Evolutionary conservation across 2,797 vertebrate genomes (phyloP).

Genomic region (Scleropages formosus): DNA sequence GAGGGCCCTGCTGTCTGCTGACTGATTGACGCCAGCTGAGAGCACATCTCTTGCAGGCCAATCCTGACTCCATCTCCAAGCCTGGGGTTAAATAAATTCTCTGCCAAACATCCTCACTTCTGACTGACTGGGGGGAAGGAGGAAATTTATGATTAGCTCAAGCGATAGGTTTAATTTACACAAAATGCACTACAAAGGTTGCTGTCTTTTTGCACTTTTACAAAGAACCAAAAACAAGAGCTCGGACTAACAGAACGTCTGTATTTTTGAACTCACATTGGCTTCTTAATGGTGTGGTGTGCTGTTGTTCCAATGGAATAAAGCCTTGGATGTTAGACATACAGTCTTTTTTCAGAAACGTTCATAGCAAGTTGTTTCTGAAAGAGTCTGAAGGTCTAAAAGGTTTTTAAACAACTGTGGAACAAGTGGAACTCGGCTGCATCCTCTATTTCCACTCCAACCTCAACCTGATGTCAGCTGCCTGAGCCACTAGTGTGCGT

Average conservation of each 20-base stretch:
- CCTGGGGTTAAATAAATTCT: constrained; percentile 52
- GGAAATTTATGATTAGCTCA: constrained; percentile 27
- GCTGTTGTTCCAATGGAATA: no score
- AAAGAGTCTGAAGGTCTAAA: no score
- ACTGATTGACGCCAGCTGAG: constrained; percentile 60
- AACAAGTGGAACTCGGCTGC: no score
- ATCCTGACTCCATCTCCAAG: constrained; percentile 53
- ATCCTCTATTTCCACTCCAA: no score
- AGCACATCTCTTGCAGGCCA: constrained; percentile 58
- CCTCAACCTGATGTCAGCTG: no score
- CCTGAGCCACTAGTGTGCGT: neutral
- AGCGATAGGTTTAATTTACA: constrained; percentile 66
- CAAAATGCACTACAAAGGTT: constrained; percentile 5
- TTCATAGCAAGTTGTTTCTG: no score
- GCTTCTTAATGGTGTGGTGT: no score
- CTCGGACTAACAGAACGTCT: neutral
- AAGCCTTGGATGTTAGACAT: no score
- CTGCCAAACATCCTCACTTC: constrained; percentile 50
- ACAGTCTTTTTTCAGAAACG: no score
- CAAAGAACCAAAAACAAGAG: neutral
- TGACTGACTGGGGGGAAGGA: constrained; percentile 62
- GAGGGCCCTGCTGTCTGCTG: constrained; percentile 57
- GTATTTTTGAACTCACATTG: neutral
- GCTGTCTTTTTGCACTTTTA: neutral
- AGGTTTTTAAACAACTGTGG: no score